phyloP scores from a whole-genome alignment of 2,888 invertebrate species.

The Ormyrus rosae region DNA sequence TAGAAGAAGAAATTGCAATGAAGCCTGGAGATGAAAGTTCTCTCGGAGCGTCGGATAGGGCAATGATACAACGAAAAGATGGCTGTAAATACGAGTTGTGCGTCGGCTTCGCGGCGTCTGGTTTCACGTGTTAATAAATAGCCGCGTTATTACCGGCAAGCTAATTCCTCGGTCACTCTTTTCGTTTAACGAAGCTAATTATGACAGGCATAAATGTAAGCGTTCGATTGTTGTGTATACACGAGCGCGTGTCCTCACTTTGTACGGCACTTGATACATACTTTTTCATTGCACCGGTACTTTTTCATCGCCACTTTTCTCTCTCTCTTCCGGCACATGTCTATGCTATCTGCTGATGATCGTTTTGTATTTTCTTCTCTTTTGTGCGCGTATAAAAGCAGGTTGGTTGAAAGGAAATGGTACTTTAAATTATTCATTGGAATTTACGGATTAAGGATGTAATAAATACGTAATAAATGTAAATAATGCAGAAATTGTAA shows the following conservation, averaged over 20 bases:
- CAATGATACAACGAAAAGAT: constrained; percentile 37
- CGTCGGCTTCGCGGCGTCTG: constrained; percentile 59
- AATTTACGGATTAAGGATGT: too few species aligned
- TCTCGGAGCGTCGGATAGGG: constrained; percentile 6
- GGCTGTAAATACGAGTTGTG: constrained; percentile 38
- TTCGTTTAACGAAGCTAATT: constrained; percentile 75
- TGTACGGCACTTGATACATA: constrained; percentile 47
- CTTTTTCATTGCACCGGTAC: constrained; percentile 49
- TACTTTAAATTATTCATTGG: too few species aligned
- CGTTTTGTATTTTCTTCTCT: too few species aligned
- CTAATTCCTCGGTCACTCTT: constrained; percentile 74
- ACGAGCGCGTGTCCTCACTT: constrained; percentile 59
- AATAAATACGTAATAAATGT: too few species aligned
- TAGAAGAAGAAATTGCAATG: constrained; percentile 31
- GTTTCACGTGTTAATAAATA: constrained; percentile 75
- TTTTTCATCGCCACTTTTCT: too few species aligned
- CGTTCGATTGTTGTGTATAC: constrained; percentile 73
- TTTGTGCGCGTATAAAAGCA: too few species aligned
- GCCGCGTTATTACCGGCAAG: constrained; percentile 73
- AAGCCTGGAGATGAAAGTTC: neutral
- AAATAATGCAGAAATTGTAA: too few species aligned
- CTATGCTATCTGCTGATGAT: too few species aligned
- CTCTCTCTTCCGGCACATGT: too few species aligned
- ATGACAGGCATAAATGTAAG: constrained; percentile 74
- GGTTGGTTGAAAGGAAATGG: too few species aligned